Base-by-base conservation (phyloP, 2,888 invertebrate genomes). In the Trachelus troglodyta region DNA sequence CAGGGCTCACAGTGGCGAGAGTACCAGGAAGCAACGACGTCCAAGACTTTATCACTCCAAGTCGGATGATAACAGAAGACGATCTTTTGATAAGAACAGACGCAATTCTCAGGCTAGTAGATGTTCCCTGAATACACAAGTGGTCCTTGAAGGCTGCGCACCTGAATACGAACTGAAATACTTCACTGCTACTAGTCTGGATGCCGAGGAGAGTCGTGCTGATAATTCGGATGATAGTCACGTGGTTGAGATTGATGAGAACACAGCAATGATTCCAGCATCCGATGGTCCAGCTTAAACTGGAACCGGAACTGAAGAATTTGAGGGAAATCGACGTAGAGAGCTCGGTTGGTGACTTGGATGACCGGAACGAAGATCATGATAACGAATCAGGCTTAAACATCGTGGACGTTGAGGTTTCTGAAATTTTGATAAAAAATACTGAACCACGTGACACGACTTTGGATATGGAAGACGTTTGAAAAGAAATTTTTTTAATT, bases 281-380 rank as follows among this genome's bases (percentile, higher is more conserved):
- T 83, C 86, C 6, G 90, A 90, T 6, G 88, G 86, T 3, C 81
- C 85, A 1, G 84, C 83, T 0, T 90, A 90, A 69, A 86, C 86
- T 91, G 75, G 91, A 91, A 77, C 90, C 90, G 0, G 91, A 91
- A 79, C 81, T 91, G 9, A 90, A 91, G 73, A 90, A 89, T 75
- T 82, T 88, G 1, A 85, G 86, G 15, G 90, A 89, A 35, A 81
- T 82, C 9, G 87, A 88, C 0, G 79, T 81, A 30, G 85, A 84
- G n/a, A 82, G 33, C 15, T 69, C 69, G 69, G 69, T 31, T 34
- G 33, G 34, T 71, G 74, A 75, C 23, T 37, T 69, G 34, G 69
- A 69, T 30, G 30, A 69, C 0, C 31, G 12, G 12, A 33, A 30
- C 4, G 69, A 69, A n/a, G 30, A 69, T 69, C 31, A 2, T 2